Evolutionary conservation across 2,888 invertebrate genomes (phyloP).

Genomic region (Beris morrisii): DNA sequence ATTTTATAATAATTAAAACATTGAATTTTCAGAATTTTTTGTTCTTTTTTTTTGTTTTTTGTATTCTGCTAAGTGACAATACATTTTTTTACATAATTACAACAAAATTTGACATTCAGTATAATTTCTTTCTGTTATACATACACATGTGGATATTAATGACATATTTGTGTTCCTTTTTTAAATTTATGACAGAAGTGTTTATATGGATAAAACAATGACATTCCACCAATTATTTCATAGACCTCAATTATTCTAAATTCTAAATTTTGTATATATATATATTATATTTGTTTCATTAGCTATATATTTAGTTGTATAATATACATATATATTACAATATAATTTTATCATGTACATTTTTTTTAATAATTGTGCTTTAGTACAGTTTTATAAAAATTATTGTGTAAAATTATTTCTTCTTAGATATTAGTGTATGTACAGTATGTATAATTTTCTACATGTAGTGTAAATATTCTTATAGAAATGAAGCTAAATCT

Average conservation of each 20-base stretch:
- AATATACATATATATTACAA: too few relatives aligned
- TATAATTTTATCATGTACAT: neutral
- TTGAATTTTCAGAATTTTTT: neutral
- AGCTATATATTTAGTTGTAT: too few relatives aligned
- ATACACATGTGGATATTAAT: too few relatives aligned
- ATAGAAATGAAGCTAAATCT: neutral
- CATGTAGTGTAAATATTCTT: neutral
- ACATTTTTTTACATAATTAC: neutral
- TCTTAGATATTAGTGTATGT: neutral
- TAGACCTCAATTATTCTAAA: too few relatives aligned
- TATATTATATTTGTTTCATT: too few relatives aligned
- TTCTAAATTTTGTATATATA: too few relatives aligned
- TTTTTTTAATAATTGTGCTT: constrained; percentile 14
- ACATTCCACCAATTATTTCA: too few relatives aligned
- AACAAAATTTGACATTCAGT: constrained; percentile 7
- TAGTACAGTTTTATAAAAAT: constrained; percentile 5
- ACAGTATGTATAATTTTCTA: neutral
- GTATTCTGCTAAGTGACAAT: constrained; percentile 7
- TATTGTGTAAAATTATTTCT: constrained; percentile 1
- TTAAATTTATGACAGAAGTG: too few relatives aligned
- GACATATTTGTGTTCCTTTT: too few relatives aligned
- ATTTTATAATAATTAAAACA: neutral
- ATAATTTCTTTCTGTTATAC: neutral
- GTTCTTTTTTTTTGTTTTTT: neutral
- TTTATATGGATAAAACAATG: too few relatives aligned